phyloP scores from a whole-genome alignment of 23 tunicate genomes.

The Halocynthia aurantium region DNA sequence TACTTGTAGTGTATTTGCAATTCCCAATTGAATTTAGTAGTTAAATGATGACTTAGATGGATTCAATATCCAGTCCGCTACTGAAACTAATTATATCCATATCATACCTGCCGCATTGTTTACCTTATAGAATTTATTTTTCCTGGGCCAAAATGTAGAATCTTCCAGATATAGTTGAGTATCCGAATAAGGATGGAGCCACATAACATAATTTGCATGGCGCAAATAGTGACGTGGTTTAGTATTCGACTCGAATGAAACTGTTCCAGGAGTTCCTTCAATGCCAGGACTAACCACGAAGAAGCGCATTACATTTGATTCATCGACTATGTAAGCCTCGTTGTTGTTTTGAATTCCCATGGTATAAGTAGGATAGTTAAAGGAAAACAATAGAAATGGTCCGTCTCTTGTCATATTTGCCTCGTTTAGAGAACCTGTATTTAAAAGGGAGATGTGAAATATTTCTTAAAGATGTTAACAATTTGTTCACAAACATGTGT shows the following conservation, averaged over 20 bases:
- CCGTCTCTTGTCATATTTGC: conserved; percentile 38
- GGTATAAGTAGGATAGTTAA: conserved; percentile 48
- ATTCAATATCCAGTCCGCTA: too few species aligned
- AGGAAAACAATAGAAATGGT: conserved; percentile 40
- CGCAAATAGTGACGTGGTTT: conserved; percentile 30
- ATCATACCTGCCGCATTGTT: too few species aligned
- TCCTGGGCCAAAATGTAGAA: conserved; percentile 31
- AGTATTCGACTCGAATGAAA: conserved; percentile 60
- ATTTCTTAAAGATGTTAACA: too few species aligned
- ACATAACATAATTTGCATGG: conserved; percentile 30
- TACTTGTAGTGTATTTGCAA: too few species aligned
- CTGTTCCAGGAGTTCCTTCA: conserved; percentile 24
- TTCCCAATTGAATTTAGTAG: too few species aligned
- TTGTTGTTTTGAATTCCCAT: conserved; percentile 29
- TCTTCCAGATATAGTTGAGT: conserved; percentile 36
- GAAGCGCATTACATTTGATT: conserved; percentile 16
- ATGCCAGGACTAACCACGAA: conserved; percentile 50
- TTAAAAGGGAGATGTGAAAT: too few species aligned
- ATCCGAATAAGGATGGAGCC: conserved; percentile 22
- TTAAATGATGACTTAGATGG: too few species aligned
- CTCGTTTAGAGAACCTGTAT: conserved; percentile 23
- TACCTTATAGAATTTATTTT: conserved; percentile 23
- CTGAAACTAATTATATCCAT: too few species aligned
- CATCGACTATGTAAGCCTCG: conserved; percentile 29
- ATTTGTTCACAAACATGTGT: too few species aligned